These are phyloP conservation scores for Callosobruchus maculatus DNA, from an alignment of 2,888 invertebrate species.

Conservation along the genomic window DNA sequence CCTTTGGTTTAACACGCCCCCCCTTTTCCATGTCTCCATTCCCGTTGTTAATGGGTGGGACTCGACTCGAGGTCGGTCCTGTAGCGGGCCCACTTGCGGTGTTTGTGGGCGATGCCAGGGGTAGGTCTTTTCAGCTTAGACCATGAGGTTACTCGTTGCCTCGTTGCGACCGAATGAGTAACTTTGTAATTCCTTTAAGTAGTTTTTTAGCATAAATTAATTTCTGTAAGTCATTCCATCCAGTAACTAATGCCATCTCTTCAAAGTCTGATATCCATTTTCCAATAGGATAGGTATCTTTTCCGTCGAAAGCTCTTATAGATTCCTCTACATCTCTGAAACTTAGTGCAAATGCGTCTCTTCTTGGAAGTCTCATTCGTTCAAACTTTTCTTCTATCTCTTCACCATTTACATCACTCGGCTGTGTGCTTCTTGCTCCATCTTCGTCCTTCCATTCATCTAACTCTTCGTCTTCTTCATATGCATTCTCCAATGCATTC, in stretches of 20 bases:
- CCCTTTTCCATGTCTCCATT: no score
- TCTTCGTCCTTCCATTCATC: no score
- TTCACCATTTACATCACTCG: neutral
- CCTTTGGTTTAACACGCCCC: no score
- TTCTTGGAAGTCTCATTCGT: neutral
- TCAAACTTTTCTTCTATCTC: neutral
- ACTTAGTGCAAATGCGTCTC: neutral
- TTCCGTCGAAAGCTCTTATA: no score
- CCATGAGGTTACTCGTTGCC: no score
- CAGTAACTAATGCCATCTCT: neutral
- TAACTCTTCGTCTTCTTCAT: neutral
- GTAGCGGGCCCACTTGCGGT: no score
- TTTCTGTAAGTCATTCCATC: neutral
- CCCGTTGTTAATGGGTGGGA: no score
- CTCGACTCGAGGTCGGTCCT: no score
- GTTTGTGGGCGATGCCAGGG: no score
- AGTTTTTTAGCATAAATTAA: neutral
- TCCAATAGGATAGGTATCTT: no score
- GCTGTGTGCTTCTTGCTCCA: neutral
- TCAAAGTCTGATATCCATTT: neutral
- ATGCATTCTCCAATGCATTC: no score
- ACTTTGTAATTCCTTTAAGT: neutral
- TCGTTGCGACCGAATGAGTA: neutral
- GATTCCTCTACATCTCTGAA: neutral
- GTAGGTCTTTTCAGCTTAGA: no score